phyloP scores from a whole-genome alignment of 1,140 invertebrate genomes.

The Brachionus koreanus region DNA sequence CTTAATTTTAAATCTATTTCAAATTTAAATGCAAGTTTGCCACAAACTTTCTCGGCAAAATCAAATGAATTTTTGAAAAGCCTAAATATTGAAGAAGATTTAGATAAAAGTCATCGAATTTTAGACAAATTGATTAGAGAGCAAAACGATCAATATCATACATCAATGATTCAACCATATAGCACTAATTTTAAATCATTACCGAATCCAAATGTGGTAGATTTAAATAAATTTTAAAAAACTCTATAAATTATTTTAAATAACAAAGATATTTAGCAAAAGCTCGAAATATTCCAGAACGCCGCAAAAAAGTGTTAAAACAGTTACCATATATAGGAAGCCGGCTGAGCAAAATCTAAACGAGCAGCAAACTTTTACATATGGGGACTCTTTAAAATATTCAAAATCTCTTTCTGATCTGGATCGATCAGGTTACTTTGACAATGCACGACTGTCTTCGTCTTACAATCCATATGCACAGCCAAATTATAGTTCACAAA shows the following conservation, averaged over 20 bases:
- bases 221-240: neutral
- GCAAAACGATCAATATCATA: neutral
- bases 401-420: conserved; percentile 9
- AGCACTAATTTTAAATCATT: neutral
- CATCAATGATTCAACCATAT: neutral
- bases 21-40: neutral
- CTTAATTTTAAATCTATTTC: neutral
- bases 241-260: too few species aligned
- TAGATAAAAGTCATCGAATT: conserved; percentile 14
- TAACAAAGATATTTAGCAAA: neutral
- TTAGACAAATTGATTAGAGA: neutral
- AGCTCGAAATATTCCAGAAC: neutral
- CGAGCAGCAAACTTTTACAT: conserved; percentile 6
- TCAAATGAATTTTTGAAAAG: conserved; percentile 1
- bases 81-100: neutral
- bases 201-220: neutral
- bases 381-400: neutral
- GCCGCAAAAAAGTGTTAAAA: neutral
- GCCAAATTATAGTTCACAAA: neutral
- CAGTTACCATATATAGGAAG: neutral
- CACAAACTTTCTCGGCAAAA: neutral
- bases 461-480: conserved; percentile 15
- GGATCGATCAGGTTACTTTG: conserved; percentile 15
- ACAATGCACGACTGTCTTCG: neutral
- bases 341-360: neutral